Evolutionary conservation across 2,113 vertebrate species (phyloP).

Genomic region (Opisthocomus hoazin): DNA sequence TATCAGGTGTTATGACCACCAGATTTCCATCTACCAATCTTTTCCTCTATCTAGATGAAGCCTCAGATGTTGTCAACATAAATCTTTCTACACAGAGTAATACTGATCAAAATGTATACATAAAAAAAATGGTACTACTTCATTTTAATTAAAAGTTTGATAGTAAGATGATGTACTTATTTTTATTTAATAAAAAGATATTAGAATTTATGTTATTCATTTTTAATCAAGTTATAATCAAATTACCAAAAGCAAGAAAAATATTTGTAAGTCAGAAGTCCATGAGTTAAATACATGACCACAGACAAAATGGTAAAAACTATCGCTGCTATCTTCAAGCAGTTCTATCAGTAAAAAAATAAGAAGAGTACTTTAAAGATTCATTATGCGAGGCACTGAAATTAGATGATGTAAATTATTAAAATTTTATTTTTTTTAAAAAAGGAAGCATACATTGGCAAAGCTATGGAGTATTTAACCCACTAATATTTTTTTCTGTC

Average conservation of each 20-base stretch:
- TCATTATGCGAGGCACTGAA: background rate
- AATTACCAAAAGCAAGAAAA: background rate
- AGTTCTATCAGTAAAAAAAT: background rate
- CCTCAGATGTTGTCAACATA: background rate
- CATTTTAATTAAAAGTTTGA: background rate
- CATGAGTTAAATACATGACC: background rate
- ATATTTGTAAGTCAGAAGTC: background rate
- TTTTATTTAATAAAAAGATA: background rate
- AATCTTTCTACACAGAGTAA: background rate
- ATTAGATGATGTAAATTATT: background rate
- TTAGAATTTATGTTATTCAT: background rate
- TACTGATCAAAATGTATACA: background rate
- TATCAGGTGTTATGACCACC: background rate
- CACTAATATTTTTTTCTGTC: background rate
- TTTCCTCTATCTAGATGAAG: background rate
- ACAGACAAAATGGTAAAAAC: background rate
- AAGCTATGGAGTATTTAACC: background rate
- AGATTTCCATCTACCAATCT: background rate
- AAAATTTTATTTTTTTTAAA: background rate
- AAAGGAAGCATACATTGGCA: background rate
- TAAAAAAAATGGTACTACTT: background rate
- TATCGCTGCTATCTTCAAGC: background rate
- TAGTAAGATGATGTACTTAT: background rate
- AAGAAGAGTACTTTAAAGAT: background rate
- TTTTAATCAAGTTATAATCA: background rate